phyloP scores from a whole-genome alignment of 2,797 vertebrate genomes.

The Erethizon dorsatum region DNA sequence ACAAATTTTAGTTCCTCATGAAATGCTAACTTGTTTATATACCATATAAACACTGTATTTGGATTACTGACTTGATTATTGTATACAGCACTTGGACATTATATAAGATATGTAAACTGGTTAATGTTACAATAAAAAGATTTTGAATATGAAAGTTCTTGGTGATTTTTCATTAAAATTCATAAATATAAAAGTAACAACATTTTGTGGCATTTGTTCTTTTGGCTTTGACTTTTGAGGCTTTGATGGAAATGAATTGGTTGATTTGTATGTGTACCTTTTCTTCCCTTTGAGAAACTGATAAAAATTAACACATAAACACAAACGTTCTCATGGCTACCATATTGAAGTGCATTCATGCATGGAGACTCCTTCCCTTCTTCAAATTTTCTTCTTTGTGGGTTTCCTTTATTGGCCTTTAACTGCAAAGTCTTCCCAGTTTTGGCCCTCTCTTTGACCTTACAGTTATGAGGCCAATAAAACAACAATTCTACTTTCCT shows the following conservation, averaged over 20 bases:
- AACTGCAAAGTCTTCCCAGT: background rate
- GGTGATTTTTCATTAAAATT: slow-evolving; percentile 39
- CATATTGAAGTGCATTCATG: background rate
- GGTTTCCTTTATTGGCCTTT: background rate
- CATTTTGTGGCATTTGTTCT: background rate
- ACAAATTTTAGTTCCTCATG: background rate
- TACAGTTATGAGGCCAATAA: background rate
- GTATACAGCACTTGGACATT: background rate
- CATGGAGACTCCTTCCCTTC: background rate
- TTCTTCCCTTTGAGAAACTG: background rate
- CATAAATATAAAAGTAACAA: background rate
- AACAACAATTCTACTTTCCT: background rate
- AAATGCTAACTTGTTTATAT: background rate
- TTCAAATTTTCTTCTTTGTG: background rate
- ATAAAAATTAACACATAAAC: background rate
- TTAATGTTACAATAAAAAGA: background rate
- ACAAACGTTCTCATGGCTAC: background rate
- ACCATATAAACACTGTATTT: background rate
- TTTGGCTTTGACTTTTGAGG: background rate
- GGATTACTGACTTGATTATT: background rate
- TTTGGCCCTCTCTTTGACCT: background rate
- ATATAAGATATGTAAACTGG: background rate
- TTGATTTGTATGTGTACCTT: background rate
- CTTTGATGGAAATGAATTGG: background rate
- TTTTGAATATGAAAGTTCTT: slow-evolving; percentile 37